A percentile compares a stretch with the other conserved stretches of the same genome.
phyloP scores from a whole-genome alignment of 2,888 invertebrate species.

The Ganaspis brasiliensis region DNA sequence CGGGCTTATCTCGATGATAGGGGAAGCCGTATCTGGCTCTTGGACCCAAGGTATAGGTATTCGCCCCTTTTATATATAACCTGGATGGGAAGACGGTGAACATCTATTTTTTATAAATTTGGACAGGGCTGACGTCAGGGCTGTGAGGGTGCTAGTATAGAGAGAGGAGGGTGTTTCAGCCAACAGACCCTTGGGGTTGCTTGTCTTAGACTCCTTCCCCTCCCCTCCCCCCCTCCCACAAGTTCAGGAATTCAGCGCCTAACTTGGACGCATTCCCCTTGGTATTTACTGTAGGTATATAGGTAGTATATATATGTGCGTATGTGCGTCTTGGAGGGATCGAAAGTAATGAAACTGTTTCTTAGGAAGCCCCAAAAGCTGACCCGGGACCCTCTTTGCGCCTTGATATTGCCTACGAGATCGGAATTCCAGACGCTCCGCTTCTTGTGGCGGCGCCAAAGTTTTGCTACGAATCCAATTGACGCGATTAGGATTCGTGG shows the following conservation, averaged over 20 bases:
- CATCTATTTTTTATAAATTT: slow-evolving; percentile 66
- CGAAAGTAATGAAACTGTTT: slow-evolving; percentile 79
- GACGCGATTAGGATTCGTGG: slow-evolving; percentile 60
- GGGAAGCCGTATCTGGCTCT: neutral
- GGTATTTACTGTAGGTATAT: slow-evolving; percentile 26
- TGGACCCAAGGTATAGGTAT: slow-evolving; percentile 47
- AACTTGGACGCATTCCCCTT: slow-evolving; percentile 52
- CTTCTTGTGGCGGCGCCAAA: slow-evolving; percentile 50
- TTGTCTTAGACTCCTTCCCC: slow-evolving; percentile 70
- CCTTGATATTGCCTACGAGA: slow-evolving; percentile 75
- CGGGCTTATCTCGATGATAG: slow-evolving; percentile 27
- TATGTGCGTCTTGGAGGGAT: slow-evolving; percentile 64
- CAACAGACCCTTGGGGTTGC: slow-evolving; percentile 68
- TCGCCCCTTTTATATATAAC: slow-evolving; percentile 47
- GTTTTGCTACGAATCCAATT: slow-evolving; percentile 62
- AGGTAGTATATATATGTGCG: slow-evolving; percentile 44
- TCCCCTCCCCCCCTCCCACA: too few species aligned
- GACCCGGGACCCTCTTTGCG: slow-evolving; percentile 67
- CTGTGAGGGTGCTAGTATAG: slow-evolving; percentile 52
- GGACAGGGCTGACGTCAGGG: slow-evolving; percentile 62
- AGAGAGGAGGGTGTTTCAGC: slow-evolving; percentile 47
- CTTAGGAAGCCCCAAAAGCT: slow-evolving; percentile 70
- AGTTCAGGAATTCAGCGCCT: slow-evolving; percentile 68
- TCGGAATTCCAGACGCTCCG: slow-evolving; percentile 70
- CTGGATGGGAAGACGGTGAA: slow-evolving; percentile 50